Evolutionary conservation across 2,888 invertebrate genomes (phyloP), one percentile per base, ranked within the genome.

Genomic region (Poecilus cupreus): DNA sequence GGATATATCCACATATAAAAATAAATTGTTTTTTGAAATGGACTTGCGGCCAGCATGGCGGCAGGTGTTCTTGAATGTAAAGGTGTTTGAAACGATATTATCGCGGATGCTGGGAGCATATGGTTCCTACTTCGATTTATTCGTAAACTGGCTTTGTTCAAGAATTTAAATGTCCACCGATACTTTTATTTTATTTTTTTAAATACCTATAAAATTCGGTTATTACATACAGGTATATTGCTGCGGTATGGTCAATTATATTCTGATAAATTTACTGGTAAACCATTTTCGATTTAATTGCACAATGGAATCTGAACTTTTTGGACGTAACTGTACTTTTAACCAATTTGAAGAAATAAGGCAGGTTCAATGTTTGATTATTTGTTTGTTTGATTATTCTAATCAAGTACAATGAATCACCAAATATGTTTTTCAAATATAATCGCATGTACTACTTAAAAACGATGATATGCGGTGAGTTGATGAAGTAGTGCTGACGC

Each of bases 61-160:
- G 57, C 72, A 72, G 72, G 80, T 72, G 72, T 72, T 37, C 26
- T 11, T 20, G 0, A 32, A 54, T 16, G 26, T 51, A 70, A 72
- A 80, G 80, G 72, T 80, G 80, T 68, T 51, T 68, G 37, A 49
- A 18, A 0, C 43, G 43, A 18, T 64, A 10, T 64, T 64, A 78
- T 78, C 70, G 70, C 10, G 79, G 79, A 70, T 79, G 70, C 79
- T 70, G 70, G 51, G 20, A 77, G 60, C 77, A 77, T 77, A 77
- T 77, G 77, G 60, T 77, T 76, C 39, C 78, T 43, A 51, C 8
- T 64, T 75, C 51, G 32, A 51, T 75, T 75, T 75, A 64, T 77
- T 54, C 20, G 37, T 72, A 64, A 68, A 79, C 18, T 18, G 26
- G 49, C 26, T 51, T 80, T 49, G 72, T 79, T 43, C 39, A 18